Percentiles rank a stretch among this genome's conserved stretches.
Conservation (phyloP, 2,797 vertebrate species). For the Acanthurus lineatus region DNA sequence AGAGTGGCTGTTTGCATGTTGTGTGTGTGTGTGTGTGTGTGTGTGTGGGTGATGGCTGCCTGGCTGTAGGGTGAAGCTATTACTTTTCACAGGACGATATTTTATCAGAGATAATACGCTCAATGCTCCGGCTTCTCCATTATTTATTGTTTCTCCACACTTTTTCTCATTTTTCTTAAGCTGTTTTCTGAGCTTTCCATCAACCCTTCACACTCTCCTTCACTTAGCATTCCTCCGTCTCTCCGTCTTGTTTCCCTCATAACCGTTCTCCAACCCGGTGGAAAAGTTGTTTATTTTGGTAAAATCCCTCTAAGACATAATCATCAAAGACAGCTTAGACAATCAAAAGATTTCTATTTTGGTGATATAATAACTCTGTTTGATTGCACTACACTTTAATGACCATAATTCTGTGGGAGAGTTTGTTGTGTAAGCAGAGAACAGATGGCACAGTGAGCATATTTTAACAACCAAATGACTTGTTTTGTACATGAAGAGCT, state of each 20-base stretch:
- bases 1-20: slow-evolving; percentile 45
- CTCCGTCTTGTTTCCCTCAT: slow-evolving; percentile 30
- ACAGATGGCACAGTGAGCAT: slow-evolving; percentile 76
- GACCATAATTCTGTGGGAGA: slow-evolving; percentile 69
- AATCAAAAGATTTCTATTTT: slow-evolving; percentile 69
- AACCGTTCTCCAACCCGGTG: slow-evolving; percentile 51
- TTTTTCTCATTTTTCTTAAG: slow-evolving; percentile 60
- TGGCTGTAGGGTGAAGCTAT: slow-evolving; percentile 73
- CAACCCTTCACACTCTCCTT: slow-evolving; percentile 43
- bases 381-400: slow-evolving; percentile 75
- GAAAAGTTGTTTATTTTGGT: slow-evolving; percentile 72
- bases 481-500: slow-evolving; percentile 76
- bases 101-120: slow-evolving; percentile 73
- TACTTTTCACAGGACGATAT: slow-evolving; percentile 75
- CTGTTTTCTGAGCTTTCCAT: slow-evolving; percentile 73
- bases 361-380: slow-evolving; percentile 68
- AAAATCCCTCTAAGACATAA: slow-evolving; percentile 61
- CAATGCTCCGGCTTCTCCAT: slow-evolving; percentile 61
- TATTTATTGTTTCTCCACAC: slow-evolving; percentile 75
- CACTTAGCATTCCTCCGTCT: slow-evolving; percentile 38
- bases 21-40: slow-evolving; percentile 33
- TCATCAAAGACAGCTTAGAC: slow-evolving; percentile 70
- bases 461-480: slow-evolving; percentile 77
- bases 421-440: slow-evolving; percentile 69
- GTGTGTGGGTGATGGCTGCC: slow-evolving; percentile 49